A percentile compares a stretch with the other conserved stretches of the same genome.
Evolutionary conservation across 2,888 invertebrate species (phyloP).

Genomic region (Exocentrus adspersus): DNA sequence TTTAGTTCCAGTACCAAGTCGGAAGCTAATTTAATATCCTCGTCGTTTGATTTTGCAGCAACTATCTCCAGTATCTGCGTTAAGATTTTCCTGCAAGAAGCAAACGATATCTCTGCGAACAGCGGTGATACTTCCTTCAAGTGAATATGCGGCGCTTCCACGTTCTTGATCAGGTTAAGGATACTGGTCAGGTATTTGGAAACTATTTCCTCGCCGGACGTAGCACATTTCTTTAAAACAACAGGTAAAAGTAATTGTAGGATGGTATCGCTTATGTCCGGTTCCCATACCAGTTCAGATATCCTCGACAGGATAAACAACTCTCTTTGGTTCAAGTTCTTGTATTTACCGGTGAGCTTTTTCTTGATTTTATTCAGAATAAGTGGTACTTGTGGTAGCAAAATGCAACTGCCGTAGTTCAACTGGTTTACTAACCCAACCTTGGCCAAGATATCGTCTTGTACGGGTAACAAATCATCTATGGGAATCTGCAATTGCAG

Average conservation of each 20-base stretch:
- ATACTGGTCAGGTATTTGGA: conserved; percentile 77
- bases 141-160: conserved; percentile 73
- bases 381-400: conserved; percentile 77
- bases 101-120: conserved; percentile 73
- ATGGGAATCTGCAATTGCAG: conserved; percentile 58
- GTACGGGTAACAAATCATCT: conserved; percentile 62
- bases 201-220: conserved; percentile 75
- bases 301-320: conserved; percentile 79
- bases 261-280: conserved; percentile 74
- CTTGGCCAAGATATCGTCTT: conserved; percentile 51
- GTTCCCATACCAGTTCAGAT: conserved; percentile 77
- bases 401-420: conserved; percentile 78
- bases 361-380: conserved; percentile 77
- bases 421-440: conserved; percentile 63
- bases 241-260: conserved; percentile 78
- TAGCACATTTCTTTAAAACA: conserved; percentile 72
- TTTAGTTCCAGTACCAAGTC: conserved; percentile 77
- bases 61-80: conserved; percentile 72
- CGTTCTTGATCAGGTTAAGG: conserved; percentile 77
- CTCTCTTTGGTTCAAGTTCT: conserved; percentile 74
- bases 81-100: conserved; percentile 76
- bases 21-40: conserved; percentile 62
- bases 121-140: conserved; percentile 77
- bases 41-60: conserved; percentile 64
- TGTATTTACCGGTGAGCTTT: conserved; percentile 70